Base-by-base conservation (phyloP, 2,113 vertebrate species). In the Anguilla rostrata region DNA sequence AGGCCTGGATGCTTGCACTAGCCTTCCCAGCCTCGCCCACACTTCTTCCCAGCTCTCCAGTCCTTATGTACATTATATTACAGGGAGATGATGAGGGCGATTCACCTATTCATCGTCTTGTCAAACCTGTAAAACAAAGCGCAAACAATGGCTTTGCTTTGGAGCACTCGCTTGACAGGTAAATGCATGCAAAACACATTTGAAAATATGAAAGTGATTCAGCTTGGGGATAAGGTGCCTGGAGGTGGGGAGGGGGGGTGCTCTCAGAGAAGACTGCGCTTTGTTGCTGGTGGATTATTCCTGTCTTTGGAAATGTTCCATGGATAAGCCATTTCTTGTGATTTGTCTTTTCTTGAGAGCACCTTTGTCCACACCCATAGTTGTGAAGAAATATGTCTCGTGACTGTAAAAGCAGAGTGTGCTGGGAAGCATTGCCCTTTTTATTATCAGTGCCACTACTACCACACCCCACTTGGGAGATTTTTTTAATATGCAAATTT, bases 111-210 rank as follows among this genome's bases (percentile, higher is more conserved):
- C 89, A 92, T 43, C 82, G 88, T 90, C 86, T 84, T 75, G 87
- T 95, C 93, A 80, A 90, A 94, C 90, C 94, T 94, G 87, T 79
- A 91, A 81, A 60, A 88, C 75, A 87, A 57, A 39, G 66, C 4
- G 82, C 40, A 79, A 83, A 46, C 53, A 39, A 83, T 56, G 79
- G n/a, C 39, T 26, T 78, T 29, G 14, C 41, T 34, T n/a, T 7
- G 39, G 29, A 2, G 29, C 1, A 81, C 18, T 39, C 82, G 29
- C 40, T 22, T 82, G 40, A 82, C n/a, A 82, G 39, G n/a, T 39
- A 39, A 63, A 39, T 29, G 4, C 78, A 40, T 41, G 15, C 39
- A 12, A 18, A 14, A 41, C 40, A 80, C 39, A 39, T 39, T 39
- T 80, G 34, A 41, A 34, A 75, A 34, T 14, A 34, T 75, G 26